These are phyloP conservation scores for Rhopalosiphum padi DNA, from an alignment of 1,140 invertebrate species.

Conservation along the genomic window DNA sequence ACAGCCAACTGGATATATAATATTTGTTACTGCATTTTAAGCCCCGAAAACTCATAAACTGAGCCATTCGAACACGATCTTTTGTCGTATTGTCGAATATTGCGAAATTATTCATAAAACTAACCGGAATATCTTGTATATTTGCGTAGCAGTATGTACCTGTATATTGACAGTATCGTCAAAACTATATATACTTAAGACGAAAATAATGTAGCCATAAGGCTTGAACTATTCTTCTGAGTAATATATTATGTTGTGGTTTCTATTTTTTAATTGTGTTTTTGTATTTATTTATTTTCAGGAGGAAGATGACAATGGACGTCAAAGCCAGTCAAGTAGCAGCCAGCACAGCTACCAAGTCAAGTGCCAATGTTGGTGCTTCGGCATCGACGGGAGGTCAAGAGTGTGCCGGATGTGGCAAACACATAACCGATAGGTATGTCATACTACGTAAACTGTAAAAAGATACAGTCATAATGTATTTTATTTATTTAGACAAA, in stretches of 20 bases:
- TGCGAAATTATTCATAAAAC: constrained; percentile 9
- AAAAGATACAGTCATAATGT: not conserved
- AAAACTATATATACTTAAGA: not conserved
- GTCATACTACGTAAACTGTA: not conserved
- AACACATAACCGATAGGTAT: constrained; percentile 82
- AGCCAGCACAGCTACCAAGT: constrained; percentile 64
- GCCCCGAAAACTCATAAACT: constrained; percentile 43
- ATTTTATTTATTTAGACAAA: not conserved
- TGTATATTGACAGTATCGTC: not conserved
- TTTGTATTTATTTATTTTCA: not conserved
- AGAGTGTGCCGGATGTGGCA: constrained; percentile 85
- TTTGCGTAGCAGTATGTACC: not conserved
- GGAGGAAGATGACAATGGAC: constrained; percentile 67
- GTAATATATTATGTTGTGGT: not conserved
- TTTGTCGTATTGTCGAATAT: not conserved
- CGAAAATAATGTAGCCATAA: not conserved
- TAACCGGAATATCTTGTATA: not conserved
- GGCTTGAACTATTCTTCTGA: not conserved
- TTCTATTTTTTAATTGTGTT: not conserved
- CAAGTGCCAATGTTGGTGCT: constrained; percentile 61
- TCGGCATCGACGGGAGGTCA: constrained; percentile 65
- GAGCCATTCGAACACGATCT: constrained; percentile 30
- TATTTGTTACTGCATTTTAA: constrained; percentile 43
- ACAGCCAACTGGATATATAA: constrained; percentile 32
- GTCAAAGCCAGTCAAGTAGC: constrained; percentile 63